Percentiles rank a stretch among this genome's conserved stretches.
phyloP scores from a whole-genome alignment of 2,888 invertebrate species.

The Leptothorax acervorum region DNA sequence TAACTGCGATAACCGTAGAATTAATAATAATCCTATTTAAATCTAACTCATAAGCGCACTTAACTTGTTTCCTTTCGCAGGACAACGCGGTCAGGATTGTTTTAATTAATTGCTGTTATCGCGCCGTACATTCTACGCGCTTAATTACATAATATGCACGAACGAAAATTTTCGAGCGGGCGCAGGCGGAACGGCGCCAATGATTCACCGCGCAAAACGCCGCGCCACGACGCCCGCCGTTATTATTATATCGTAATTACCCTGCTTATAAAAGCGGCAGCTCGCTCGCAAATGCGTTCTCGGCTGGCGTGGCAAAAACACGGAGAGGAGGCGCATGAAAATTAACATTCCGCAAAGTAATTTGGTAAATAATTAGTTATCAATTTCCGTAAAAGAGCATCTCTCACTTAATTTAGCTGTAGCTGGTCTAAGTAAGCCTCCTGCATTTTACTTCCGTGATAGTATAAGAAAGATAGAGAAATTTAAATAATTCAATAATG shows the following conservation, averaged over 20 bases:
- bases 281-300: slow-evolving; percentile 23
- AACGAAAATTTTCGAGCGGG: slow-evolving; percentile 48
- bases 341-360: slow-evolving; percentile 25
- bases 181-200: slow-evolving; percentile 43
- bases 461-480: background rate
- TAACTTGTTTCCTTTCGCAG: slow-evolving; percentile 3
- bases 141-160: slow-evolving; percentile 41
- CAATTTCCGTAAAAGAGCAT: background rate
- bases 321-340: slow-evolving; percentile 4
- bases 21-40: slow-evolving; percentile 28
- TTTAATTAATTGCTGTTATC: slow-evolving; percentile 46
- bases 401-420: background rate
- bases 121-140: slow-evolving; percentile 16
- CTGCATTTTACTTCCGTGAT: background rate
- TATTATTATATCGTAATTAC: slow-evolving; percentile 51
- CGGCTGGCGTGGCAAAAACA: slow-evolving; percentile 24
- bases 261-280: slow-evolving; percentile 34
- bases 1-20: background rate
- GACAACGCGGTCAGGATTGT: slow-evolving; percentile 6
- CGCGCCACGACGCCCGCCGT: slow-evolving; percentile 1
- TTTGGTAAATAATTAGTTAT: slow-evolving; percentile 30
- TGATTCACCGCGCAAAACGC: slow-evolving; percentile 50
- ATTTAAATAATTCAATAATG: background rate
- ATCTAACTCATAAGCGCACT: background rate
- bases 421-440: background rate